Evolutionary conservation across 2,888 invertebrate species (phyloP).

Genomic region (Apomyelois bistriatella): DNA sequence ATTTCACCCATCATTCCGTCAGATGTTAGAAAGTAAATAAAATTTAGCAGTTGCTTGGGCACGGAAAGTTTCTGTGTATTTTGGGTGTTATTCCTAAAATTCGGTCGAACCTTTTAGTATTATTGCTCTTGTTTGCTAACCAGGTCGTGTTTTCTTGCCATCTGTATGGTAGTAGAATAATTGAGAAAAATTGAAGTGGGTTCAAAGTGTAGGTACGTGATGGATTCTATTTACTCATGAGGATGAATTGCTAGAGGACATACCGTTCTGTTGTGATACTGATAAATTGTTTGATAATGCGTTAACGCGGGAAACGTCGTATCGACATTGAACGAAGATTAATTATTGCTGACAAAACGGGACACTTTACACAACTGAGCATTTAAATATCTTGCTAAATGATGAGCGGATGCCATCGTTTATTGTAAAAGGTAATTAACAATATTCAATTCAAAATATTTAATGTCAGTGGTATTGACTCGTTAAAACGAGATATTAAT

Average conservation of each 20-base stretch:
- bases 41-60: constrained; percentile 25
- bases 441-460: neutral
- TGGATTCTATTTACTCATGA: constrained; percentile 37
- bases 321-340: constrained; percentile 30
- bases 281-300: constrained; percentile 45
- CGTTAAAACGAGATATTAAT: too few species aligned
- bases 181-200: constrained; percentile 34
- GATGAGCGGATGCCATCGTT: neutral
- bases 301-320: constrained; percentile 27
- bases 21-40: constrained; percentile 33
- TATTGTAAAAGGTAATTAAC: neutral
- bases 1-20: constrained; percentile 29
- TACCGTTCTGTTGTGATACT: constrained; percentile 25
- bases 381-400: neutral
- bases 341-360: constrained; percentile 23
- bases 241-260: constrained; percentile 44
- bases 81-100: constrained; percentile 32
- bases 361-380: neutral
- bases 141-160: constrained; percentile 8
- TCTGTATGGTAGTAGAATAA: neutral
- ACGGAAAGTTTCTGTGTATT: constrained; percentile 29
- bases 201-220: constrained; percentile 37
- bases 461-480: too few species aligned
- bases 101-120: constrained; percentile 18
- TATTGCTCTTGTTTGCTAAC: constrained; percentile 21